Base-by-base conservation (phyloP, 2,888 invertebrate species). In the Pherbina coryleti region DNA sequence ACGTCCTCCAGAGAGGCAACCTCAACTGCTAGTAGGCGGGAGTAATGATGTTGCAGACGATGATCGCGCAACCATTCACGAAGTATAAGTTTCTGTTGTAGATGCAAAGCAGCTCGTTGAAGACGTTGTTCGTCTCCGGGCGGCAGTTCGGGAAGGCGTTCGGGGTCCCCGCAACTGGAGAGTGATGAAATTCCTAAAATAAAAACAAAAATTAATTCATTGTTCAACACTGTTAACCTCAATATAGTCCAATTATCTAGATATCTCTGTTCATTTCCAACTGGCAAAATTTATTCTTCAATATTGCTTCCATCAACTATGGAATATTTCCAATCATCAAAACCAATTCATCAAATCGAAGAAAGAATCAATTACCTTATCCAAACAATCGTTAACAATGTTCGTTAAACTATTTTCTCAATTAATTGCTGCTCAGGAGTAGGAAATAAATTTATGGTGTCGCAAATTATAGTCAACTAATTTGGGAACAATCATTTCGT, bases 1-100 rank as follows among this genome's bases (percentile, higher is more conserved):
- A 96, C 96, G 90, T 97, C 96, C 89, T 96, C 96, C 82, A 97
- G 89, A n/a, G 95, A 94, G 72, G 94, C 92, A 66, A 96, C 95
- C 90, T 96, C 96, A 88, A 95, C 92, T 84, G 94, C 93, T 84
- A 95, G 91, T 84, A 96, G 90, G 85, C 93, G 93, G 86, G 93
- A 93, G 87, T 95, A 94, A 75, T 94, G 93, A 85, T 93, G 93
- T 86, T 94, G 94, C 80, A 95, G 91, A 60, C 92, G 92, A 88
- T 94, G 93, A 82, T 94, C 93, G 82, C 92, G 92, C 79, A 97
- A 92, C 96, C 96, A 97, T 91, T 96, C 95, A 34, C 96, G 93
- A 84, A 97, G 91, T 83, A 96, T 95, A 79, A 97, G 92, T 80
- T 95, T 92, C 89, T 96, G 96, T 90, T 96, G 96, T 84, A 97